These are phyloP conservation scores for Neofelis nebulosa DNA, from an alignment of 2,113 vertebrate species.

Conservation along the genomic window DNA sequence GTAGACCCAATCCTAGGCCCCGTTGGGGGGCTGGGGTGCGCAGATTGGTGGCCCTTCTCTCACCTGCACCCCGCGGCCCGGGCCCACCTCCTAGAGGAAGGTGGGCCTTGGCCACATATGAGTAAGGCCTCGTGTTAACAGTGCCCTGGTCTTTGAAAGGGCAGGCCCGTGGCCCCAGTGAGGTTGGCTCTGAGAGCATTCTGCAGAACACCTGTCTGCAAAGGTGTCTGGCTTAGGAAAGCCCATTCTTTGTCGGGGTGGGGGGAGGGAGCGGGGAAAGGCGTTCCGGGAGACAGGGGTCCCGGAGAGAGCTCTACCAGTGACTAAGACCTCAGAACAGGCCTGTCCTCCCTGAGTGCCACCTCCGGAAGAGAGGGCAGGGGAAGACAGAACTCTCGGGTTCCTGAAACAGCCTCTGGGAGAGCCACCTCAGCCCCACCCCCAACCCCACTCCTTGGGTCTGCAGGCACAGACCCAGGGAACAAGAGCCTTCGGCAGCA, in stretches of 20 bases:
- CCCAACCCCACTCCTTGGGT: not conserved
- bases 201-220: rapidly evolving
- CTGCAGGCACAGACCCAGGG: not conserved
- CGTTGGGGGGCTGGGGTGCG: not conserved
- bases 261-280: not conserved
- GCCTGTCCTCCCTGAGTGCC: not conserved
- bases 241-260: not conserved
- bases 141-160: not conserved
- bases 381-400: not conserved
- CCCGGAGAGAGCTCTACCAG: too few species aligned
- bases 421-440: not conserved
- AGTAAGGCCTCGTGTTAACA: not conserved
- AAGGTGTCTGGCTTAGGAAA: not conserved
- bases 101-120: not conserved
- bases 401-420: not conserved
- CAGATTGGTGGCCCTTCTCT: too few species aligned
- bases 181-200: not conserved
- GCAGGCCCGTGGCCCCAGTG: too few species aligned
- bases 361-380: not conserved
- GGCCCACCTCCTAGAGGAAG: not conserved
- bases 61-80: not conserved
- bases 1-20: not conserved
- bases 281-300: not conserved
- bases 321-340: not conserved
- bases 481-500: not conserved